These are phyloP conservation scores for Heterocephalus glaber DNA, from an alignment of 2,113 vertebrate genomes.

Conservation along the genomic window DNA sequence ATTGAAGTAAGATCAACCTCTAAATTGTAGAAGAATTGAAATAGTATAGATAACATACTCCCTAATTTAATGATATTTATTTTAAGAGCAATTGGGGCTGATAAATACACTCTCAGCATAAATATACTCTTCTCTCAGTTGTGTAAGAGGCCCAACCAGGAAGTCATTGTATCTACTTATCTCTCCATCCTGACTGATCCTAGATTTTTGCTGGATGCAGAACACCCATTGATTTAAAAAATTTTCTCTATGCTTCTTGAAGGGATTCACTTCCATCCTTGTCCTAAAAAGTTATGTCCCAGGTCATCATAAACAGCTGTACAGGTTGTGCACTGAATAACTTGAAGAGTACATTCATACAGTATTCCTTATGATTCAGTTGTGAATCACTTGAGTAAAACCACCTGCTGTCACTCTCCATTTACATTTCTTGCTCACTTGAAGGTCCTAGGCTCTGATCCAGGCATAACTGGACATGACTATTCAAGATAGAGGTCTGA, in stretches of 20 bases:
- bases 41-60: background rate
- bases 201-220: background rate
- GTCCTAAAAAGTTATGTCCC: background rate
- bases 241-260: background rate
- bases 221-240: background rate
- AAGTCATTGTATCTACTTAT: background rate
- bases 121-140: background rate
- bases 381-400: background rate
- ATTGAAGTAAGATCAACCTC: slow-evolving; percentile 17
- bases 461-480: background rate
- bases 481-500: background rate
- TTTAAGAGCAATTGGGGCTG: background rate
- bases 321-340: background rate
- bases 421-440: background rate
- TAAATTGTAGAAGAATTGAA: background rate
- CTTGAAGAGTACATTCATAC: background rate
- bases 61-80: slow-evolving; percentile 3
- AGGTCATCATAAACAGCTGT: background rate
- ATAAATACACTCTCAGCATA: background rate
- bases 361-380: background rate
- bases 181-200: background rate
- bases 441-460: background rate
- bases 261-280: background rate
- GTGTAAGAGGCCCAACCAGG: background rate
- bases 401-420: background rate